Evolutionary conservation across 1,140 invertebrate genomes (phyloP).

Genomic region (Aphelenchoides avenae): DNA sequence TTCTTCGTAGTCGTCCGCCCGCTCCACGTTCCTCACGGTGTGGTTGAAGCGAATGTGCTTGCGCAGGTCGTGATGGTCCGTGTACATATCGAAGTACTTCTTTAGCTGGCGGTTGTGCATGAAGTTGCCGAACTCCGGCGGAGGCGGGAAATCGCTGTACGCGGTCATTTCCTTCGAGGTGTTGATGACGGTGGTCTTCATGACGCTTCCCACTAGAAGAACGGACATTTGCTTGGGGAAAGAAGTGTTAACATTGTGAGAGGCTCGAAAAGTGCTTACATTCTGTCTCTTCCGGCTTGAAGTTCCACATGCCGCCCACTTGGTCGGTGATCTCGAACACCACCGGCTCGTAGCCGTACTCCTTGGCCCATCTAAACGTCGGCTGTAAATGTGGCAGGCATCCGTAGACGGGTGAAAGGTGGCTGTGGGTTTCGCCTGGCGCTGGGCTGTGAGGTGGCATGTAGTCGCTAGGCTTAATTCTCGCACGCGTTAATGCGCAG

Average conservation of each 20-base stretch:
- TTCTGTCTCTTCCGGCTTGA: constrained; percentile 26
- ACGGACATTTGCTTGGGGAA: no score
- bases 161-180: constrained; percentile 63
- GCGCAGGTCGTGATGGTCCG: constrained; percentile 58
- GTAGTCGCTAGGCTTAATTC: no score
- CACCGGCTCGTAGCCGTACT: constrained; percentile 44
- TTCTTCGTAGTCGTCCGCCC: constrained; percentile 24
- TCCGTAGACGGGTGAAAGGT: no score
- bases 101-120: constrained; percentile 61
- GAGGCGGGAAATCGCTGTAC: constrained; percentile 62
- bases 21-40: constrained; percentile 24
- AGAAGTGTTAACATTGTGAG: no score
- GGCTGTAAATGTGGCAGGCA: no score
- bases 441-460: no score
- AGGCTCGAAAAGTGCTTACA: no score
- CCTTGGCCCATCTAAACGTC: constrained; percentile 45
- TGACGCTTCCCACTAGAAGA: no score
- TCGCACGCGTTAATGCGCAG: no score
- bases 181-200: constrained; percentile 62
- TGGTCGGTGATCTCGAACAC: constrained; percentile 61
- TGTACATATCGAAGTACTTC: constrained; percentile 61
- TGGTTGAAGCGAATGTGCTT: constrained; percentile 54
- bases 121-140: constrained; percentile 57
- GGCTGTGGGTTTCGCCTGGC: no score
- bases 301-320: constrained; percentile 60